Base-by-base conservation (phyloP, 2,888 invertebrate genomes). In the Dasypolia templi region DNA sequence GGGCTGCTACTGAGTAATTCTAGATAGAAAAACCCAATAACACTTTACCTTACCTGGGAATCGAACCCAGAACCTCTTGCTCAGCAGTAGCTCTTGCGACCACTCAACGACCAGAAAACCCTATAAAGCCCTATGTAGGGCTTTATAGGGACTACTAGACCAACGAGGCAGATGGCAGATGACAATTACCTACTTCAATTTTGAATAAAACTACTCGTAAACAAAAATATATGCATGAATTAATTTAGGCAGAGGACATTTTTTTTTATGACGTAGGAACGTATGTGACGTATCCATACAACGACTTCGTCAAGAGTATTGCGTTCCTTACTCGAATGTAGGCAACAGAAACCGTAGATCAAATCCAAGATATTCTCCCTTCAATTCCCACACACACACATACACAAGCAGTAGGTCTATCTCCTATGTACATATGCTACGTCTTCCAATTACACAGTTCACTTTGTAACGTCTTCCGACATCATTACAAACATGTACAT, bases 401-500 rank as follows among this genome's bases (percentile, higher is more conserved):
- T 19, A 64, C 26, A 46, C 72, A 70, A 22, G 14, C 44, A 49
- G 14, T 79, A 73, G 44, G 1, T 66, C 14, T 55, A 49, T 49
- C 14, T 55, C 46, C 32, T n/a, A 61, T 39, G 39, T 29, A 61
- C 26, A 14, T 61, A 42, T 68, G 46, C 65, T 62, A 22, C n/a
- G 35, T 32, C 62, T n/a, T 68, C 68, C 78, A 82, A 81, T 81
- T 77, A 77, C 73, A 77, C 80, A 66, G 73, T 73, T 73, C 82
- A 82, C 82, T 81, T 81, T 81, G 77, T 81, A 77, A 65, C 73
- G 59, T 73, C 78, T 77, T 77, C 77, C 49, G 46, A 65, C 46
- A 62, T 72, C 78, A 77, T 81, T 77, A 77, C 22, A 56, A 58
- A 51, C n/a, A 62, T 14, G 46, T 61, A 72, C 22, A 49, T 64